Evolutionary conservation across 2,113 vertebrate species (phyloP).

Genomic region (Dolichallabes microphthalmus): DNA sequence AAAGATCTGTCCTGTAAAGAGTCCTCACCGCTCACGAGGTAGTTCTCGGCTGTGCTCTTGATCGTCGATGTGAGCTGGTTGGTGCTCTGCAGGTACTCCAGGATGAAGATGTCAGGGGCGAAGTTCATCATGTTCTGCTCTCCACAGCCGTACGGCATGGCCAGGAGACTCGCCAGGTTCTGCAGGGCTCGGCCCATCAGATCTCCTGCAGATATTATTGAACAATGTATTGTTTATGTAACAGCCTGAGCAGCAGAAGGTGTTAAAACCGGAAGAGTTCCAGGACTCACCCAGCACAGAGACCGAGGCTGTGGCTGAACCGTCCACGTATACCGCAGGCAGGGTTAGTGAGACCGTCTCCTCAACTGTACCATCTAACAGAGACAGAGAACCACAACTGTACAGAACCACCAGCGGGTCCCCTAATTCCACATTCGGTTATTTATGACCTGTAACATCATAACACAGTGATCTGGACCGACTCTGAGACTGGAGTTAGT

Average conservation of each 20-base stretch:
- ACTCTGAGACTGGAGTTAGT: background rate
- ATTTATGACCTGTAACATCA: background rate
- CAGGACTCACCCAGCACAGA: conserved; percentile 73
- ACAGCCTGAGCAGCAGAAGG: no score
- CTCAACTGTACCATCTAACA: background rate
- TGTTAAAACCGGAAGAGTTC: background rate
- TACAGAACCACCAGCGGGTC: background rate
- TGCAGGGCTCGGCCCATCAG: conserved; percentile 1
- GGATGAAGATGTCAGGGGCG: background rate
- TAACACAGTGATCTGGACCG: background rate
- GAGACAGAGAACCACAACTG: background rate
- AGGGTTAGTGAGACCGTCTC: background rate
- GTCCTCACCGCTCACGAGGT: background rate
- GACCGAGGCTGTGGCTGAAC: conserved; percentile 73
- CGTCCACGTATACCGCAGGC: conserved; percentile 56
- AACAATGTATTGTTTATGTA: no score
- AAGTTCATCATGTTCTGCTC: background rate
- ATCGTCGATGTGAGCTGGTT: background rate
- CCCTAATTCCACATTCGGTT: background rate
- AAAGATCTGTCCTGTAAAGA: background rate
- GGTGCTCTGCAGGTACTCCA: conserved; percentile 8
- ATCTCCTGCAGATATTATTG: background rate
- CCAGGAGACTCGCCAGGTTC: conserved; percentile 6
- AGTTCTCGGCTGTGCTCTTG: background rate
- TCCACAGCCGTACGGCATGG: background rate